Percentiles rank a stretch among this genome's conserved stretches.
phyloP scores from a whole-genome alignment of 1,140 invertebrate genomes.

The Diachasmimorpha longicaudata region DNA sequence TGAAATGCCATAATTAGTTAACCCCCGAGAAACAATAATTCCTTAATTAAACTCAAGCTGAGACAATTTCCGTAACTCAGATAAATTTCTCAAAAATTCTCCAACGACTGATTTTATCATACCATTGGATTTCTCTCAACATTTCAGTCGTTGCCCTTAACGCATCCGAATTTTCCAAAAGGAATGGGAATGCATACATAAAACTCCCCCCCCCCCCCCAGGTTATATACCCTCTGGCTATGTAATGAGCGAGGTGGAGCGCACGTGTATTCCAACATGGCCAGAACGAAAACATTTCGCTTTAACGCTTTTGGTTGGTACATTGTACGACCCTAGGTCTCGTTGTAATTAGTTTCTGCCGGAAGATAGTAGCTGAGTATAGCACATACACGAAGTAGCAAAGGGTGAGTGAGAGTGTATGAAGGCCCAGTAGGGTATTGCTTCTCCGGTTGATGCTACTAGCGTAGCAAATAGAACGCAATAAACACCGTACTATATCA shows the following conservation, averaged over 20 bases:
- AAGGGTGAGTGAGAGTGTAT: not conserved
- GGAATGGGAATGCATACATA: not conserved
- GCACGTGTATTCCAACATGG: not conserved
- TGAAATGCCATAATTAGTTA: too few species aligned
- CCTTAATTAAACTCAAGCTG: too few species aligned
- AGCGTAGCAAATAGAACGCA: constrained; percentile 48
- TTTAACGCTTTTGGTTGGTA: constrained; percentile 5
- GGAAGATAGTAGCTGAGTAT: constrained; percentile 20
- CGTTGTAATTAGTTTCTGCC: constrained; percentile 35
- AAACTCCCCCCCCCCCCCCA: not conserved
- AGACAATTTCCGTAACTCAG: not conserved
- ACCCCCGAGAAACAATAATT: too few species aligned
- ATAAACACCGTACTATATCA: constrained; percentile 49
- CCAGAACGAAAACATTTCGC: constrained; percentile 38
- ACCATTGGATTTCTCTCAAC: not conserved
- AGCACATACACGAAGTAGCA: constrained; percentile 18
- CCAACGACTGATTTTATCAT: not conserved
- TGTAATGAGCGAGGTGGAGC: not conserved
- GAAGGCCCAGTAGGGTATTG: constrained; percentile 33
- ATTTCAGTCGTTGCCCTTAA: not conserved
- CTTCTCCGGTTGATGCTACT: constrained; percentile 36
- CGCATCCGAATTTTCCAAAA: not conserved
- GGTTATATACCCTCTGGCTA: not conserved
- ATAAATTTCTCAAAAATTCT: not conserved
- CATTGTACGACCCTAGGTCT: constrained; percentile 14